Conservation (phyloP, 30 jellyfish, hydroid and myxozoan species). For the Aurelia aurita region DNA sequence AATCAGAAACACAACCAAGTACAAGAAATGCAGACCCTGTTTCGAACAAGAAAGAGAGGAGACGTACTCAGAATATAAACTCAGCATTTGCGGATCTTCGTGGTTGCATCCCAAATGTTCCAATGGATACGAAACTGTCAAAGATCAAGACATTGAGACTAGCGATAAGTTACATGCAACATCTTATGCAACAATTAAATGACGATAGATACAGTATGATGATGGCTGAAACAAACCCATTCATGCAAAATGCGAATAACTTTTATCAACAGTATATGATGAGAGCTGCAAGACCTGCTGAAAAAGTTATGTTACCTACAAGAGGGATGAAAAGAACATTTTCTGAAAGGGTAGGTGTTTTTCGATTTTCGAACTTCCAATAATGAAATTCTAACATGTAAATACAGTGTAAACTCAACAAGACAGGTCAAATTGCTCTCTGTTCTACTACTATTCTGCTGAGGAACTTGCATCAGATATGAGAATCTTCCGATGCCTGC, state of each 20-base stretch:
- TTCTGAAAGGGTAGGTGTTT: slow-evolving; percentile 6
- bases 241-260: not conserved
- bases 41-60: slow-evolving; percentile 60
- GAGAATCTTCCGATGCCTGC: too few relatives aligned
- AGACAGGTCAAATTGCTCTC: too few relatives aligned
- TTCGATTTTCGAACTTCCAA: too few relatives aligned
- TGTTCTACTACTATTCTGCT: too few relatives aligned
- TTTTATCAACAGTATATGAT: slow-evolving; percentile 17
- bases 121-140: slow-evolving; percentile 83
- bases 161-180: slow-evolving; percentile 87
- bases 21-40: not conserved
- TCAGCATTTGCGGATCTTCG: slow-evolving; percentile 86
- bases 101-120: slow-evolving; percentile 87
- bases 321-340: slow-evolving; percentile 43
- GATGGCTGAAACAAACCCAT: slow-evolving; percentile 11
- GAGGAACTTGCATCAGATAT: too few relatives aligned
- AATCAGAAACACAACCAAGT: not conserved
- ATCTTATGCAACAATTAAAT: slow-evolving; percentile 73
- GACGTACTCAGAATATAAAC: slow-evolving; percentile 82
- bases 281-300: slow-evolving; percentile 20
- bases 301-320: not conserved
- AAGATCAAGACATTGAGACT: slow-evolving; percentile 80
- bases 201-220: slow-evolving; percentile 51
- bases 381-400: too few relatives aligned
- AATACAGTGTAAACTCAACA: too few relatives aligned